Base-by-base conservation (phyloP, 2,797 vertebrate genomes). In the Apodemus agrarius region DNA sequence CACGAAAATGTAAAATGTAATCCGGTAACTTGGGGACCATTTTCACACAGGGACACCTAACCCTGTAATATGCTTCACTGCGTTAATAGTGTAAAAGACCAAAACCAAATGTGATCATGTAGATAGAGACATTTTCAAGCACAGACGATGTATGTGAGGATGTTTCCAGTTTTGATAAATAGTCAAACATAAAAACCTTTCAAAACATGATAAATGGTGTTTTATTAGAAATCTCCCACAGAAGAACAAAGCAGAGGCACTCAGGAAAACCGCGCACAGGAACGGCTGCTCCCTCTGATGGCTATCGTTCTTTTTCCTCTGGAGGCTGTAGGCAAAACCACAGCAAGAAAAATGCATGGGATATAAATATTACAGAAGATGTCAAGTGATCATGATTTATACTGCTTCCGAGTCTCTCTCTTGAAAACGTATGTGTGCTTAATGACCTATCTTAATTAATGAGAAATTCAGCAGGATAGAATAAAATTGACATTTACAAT, bases 401-500 rank as follows among this genome's bases (percentile, higher is more conserved):
- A 84, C 22, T 76, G 94, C 81, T 46, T 80, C 37, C 85, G 75
- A 82, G 19, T 90, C 82, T 81, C 46, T 85, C 85, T 9, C 49
- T 74, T 79, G 26, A 91, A 90, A 95, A 84, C 72, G 46, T 14
- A 88, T 54, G 52, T 74, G 61, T 61, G 85, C 85, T 86, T 93
- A 65, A 91, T 1, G 80, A 16, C 14, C 40, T 82, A 17, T 91
- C 26, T 54, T 67, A 65, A 92, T 95, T 72, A 86, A 63, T 37
- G 59, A 52, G 67, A 34, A 63, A 16, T 37, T 81, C 59, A 79
- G 72, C 31, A 81, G 72, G 63, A 88, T 80, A 46, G 21, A 24
- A 81, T 79, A 88, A 59, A 92, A 63, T 46, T 11, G 49, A 87
- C n/a, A 57, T 54, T 87, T 93, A 96, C 95, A 90, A 89, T 86